Base-by-base conservation (phyloP, 2,888 invertebrate species). In the Heliconius ethilla region DNA sequence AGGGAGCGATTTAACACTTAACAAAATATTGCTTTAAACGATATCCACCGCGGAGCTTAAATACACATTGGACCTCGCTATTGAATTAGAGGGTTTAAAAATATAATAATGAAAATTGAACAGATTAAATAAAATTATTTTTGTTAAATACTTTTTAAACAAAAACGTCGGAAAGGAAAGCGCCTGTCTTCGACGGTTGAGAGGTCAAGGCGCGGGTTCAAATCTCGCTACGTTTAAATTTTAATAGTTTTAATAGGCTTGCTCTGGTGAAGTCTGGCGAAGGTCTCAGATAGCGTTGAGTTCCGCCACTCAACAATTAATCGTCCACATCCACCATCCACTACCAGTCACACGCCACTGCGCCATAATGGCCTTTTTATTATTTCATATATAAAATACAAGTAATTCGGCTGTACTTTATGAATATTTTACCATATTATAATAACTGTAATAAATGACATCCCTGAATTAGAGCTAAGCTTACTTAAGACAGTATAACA, bases 1-100 rank as follows among this genome's bases (percentile, higher is more conserved):
- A 66, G 75, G 66, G 77, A 75, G 72, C 77, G 72, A 75, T 75
- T 78, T 72, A 72, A 59, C 55, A 76, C 73, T 25, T 63, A 67
- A 66, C 75, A 72, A 70, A 75, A 66, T 76, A 76, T 78, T 78
- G 13, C 55, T 29, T 18, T 51, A 40, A 27, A 51, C 70, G 29
- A 51, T 51, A 70, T 70, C 70, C 70, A 70, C 29, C 51, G 29
- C 22, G 22, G 29, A 29, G n/a, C 33, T 29, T 22, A 72, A 25
- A 72, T 13, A 33, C 27, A 29, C 33, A 33, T 55, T 55, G 33
- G 70, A n/a, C 70, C 33, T 33, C 9, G 55, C 33, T 33, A n/a
- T 72, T 59, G n/a, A n/a, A 72, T 72, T 25, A 40, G 2, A 37
- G 5, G n/a, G 25, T 6, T 67, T 40, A 67, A 65, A 62, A 62